A percentile compares a stretch with the other conserved stretches of the same genome.
Evolutionary conservation across 2,113 vertebrate genomes (phyloP).

Genomic region (Macheiramphus alcinus): DNA sequence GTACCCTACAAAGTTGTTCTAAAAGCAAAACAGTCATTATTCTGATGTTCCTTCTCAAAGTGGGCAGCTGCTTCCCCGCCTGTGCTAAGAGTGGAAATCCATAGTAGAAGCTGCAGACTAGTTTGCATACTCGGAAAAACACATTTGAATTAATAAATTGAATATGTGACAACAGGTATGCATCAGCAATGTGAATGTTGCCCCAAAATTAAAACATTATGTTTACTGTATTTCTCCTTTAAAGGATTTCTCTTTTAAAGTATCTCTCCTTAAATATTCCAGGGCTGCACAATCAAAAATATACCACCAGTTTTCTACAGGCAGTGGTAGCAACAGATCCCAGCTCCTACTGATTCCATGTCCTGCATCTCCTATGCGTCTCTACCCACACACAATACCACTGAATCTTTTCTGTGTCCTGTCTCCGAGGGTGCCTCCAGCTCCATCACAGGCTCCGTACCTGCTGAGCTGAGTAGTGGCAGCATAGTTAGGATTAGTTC

Average conservation of each 20-base stretch:
- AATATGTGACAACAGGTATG: background rate
- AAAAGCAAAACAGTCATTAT: background rate
- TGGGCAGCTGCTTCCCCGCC: background rate
- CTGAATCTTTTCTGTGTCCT: background rate
- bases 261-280: background rate
- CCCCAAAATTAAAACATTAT: background rate
- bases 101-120: background rate
- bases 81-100: background rate
- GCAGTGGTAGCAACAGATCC: background rate
- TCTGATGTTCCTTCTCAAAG: conserved; percentile 7
- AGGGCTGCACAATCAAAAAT: background rate
- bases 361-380: background rate
- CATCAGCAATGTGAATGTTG: background rate
- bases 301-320: background rate
- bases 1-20: background rate
- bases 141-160: background rate
- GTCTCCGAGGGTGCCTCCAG: too few species aligned
- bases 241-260: background rate
- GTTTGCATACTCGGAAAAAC: background rate
- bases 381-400: background rate
- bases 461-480: background rate
- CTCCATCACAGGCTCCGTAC: background rate
- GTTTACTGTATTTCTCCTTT: background rate
- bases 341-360: background rate
- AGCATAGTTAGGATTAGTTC: background rate